Base-by-base conservation (phyloP, 2,113 vertebrate species). In the Sigmodon hispidus region DNA sequence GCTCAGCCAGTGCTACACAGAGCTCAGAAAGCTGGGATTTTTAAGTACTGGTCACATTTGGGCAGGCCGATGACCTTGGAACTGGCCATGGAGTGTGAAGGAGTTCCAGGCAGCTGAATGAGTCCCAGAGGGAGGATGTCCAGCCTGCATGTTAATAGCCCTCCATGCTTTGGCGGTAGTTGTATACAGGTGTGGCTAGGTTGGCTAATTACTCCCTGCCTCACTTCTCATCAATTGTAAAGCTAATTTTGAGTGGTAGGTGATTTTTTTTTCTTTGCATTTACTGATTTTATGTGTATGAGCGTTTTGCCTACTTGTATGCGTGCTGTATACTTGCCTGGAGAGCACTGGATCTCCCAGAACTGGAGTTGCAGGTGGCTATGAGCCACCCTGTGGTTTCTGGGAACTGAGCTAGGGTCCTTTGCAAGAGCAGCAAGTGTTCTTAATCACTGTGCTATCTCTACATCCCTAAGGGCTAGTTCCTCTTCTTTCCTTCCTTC, bases 11-110 rank as follows among this genome's bases (percentile, higher is more conserved):
- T 83, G 40, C 52, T 92, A 70, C 26, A 19, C 26, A 40, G 31
- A 81, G 79, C 36, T 67, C 69, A 57, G 83, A 55, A 1, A 24
- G 19, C 5, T 6, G 10, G 29, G 43, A 65, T 59, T 52, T 52
- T 17, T 57, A 24, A 84, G 13, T 61, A 63, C 57, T 31, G 89
- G 84, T 83, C 69, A 61, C 11, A 89, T 61, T 67, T 76, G 57
- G 57, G 52, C 50, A 45, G 50, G n/a, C 73, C 3, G 10, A 6
- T 70, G 73, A 63, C 91, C 87, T 96, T 93, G 95, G 76, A 80
- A 52, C 48, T 88, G 34, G 87, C 89, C 89, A 50, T 52, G 89
- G 80, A 63, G 57, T 13, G 2, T 59, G n/a, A n/a, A n/a, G n/a
- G n/a, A n/a, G n/a, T 88, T 87, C 67, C 19, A 45, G 80, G 73